These are phyloP conservation scores for Silurus aristotelis DNA, from an alignment of 2,797 vertebrate species.

Conservation along the genomic window DNA sequence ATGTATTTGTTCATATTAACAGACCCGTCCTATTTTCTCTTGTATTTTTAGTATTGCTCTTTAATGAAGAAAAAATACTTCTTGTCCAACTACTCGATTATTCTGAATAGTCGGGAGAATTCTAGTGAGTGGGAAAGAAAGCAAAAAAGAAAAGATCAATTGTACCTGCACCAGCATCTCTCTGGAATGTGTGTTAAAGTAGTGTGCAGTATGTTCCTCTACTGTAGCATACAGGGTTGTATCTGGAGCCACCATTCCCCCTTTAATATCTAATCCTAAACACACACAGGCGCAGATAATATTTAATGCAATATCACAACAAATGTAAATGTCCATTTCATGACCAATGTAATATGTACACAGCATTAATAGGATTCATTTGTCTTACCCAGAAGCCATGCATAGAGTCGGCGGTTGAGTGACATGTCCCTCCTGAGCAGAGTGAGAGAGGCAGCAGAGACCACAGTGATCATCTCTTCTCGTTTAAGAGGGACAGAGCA, in stretches of 20 bases:
- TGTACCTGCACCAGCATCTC: conserved; percentile 87
- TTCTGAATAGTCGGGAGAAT: too few species aligned
- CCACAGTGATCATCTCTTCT: conserved; percentile 79
- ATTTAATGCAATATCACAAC: not conserved
- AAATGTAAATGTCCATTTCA: not conserved
- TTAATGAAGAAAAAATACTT: too few species aligned
- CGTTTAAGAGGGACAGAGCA: conserved; percentile 71
- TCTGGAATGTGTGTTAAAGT: conserved; percentile 91
- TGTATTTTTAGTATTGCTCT: too few species aligned
- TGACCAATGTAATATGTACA: not conserved
- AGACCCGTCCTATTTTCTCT: too few species aligned
- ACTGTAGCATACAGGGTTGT: conserved; percentile 69
- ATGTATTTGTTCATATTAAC: too few species aligned
- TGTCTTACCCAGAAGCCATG: conserved; percentile 90
- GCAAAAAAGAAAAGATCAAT: not conserved
- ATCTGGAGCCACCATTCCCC: conserved; percentile 80
- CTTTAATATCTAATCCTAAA: conserved; percentile 90
- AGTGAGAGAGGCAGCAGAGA: conserved; percentile 86
- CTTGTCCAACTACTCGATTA: too few species aligned
- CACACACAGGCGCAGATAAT: not conserved
- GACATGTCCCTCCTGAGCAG: conserved; percentile 98
- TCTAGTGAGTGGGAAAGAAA: conserved; percentile 22
- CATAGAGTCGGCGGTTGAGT: conserved; percentile 93
- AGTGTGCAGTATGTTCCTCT: conserved; percentile 84
- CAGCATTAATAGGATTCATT: not conserved